Evolutionary conservation across 2,113 vertebrate species (phyloP).

Genomic region (Indicator maculatus): DNA sequence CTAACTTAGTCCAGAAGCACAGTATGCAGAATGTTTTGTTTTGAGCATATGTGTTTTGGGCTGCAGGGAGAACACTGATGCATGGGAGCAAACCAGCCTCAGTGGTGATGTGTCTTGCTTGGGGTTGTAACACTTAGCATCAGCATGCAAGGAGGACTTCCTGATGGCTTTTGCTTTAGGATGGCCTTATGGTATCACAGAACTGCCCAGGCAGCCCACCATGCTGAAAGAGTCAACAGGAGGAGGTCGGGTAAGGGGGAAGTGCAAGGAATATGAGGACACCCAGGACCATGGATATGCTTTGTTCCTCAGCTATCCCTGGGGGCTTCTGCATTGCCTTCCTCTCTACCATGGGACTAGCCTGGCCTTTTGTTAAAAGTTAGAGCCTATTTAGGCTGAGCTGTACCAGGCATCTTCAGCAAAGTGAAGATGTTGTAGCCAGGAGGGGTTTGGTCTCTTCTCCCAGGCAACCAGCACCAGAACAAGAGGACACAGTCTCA

Average conservation of each 20-base stretch:
- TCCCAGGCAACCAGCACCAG: no score
- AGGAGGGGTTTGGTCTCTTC: no score
- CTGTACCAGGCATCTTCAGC: background rate
- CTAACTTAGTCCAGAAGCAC: background rate
- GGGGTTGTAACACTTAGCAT: background rate
- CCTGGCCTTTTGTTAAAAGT: background rate
- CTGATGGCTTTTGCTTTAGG: background rate
- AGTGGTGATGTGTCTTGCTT: background rate
- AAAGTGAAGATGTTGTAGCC: background rate
- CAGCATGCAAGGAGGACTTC: background rate
- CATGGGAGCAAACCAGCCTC: background rate
- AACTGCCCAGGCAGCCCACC: background rate
- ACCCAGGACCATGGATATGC: accelerated
- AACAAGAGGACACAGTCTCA: no score
- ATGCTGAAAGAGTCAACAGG: background rate
- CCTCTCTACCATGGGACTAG: background rate
- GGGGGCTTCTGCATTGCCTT: background rate
- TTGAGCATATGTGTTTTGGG: accelerated
- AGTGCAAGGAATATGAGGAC: background rate
- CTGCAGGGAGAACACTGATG: background rate
- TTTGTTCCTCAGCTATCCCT: background rate
- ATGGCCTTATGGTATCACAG: background rate
- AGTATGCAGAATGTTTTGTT: background rate
- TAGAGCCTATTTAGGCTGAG: background rate
- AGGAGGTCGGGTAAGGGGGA: background rate